phyloP scores from a whole-genome alignment of 2,797 vertebrate genomes.

The Sebastes variabilis region DNA sequence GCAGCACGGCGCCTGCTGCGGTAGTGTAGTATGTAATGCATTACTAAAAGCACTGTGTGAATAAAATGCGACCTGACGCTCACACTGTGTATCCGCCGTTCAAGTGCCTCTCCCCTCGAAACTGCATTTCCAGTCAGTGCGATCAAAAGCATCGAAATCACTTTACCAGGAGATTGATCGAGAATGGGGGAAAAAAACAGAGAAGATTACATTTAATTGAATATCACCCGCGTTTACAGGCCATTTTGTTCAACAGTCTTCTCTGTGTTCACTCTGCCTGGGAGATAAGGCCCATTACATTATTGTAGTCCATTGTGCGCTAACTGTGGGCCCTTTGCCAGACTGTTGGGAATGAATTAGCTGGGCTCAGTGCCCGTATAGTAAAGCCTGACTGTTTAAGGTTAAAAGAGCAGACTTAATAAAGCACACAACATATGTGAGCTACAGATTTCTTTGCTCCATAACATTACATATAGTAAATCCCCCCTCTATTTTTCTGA shows the following conservation, averaged over 20 bases:
- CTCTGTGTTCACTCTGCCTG: constrained; percentile 66
- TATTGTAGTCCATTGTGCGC: constrained; percentile 76
- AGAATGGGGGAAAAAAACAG: constrained; percentile 40
- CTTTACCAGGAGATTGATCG: constrained; percentile 68
- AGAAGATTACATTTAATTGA: constrained; percentile 78
- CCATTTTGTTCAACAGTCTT: constrained; percentile 72
- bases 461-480: constrained; percentile 29
- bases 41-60: constrained; percentile 24
- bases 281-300: constrained; percentile 81
- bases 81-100: constrained; percentile 12
- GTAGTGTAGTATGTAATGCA: background rate
- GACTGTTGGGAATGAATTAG: constrained; percentile 76
- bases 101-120: constrained; percentile 44
- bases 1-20: background rate
- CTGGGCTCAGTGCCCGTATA: constrained; percentile 70
- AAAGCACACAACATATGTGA: constrained; percentile 47
- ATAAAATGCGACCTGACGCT: constrained; percentile 13
- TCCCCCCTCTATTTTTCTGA: background rate
- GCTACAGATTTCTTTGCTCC: constrained; percentile 39
- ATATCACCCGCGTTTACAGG: constrained; percentile 76
- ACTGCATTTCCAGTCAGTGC: constrained; percentile 39
- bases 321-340: constrained; percentile 72
- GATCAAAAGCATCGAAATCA: constrained; percentile 75
- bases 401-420: constrained; percentile 64
- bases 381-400: constrained; percentile 65